phyloP scores from a whole-genome alignment of 2,888 invertebrate genomes.

The Drosophila bunnanda region DNA sequence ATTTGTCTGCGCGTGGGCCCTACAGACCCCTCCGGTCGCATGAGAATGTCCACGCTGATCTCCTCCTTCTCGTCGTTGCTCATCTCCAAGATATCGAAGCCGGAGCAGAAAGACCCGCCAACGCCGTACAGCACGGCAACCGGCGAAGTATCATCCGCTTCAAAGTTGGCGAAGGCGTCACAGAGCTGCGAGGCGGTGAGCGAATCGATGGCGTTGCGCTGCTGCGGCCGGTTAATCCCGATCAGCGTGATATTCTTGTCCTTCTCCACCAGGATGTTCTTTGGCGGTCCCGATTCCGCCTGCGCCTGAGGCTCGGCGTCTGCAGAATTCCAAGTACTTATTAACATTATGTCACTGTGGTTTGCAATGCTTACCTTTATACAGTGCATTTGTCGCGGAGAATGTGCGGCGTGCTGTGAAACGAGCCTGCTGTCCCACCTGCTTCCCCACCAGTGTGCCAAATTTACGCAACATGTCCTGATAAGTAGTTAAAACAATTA shows the following conservation, averaged over 20 bases:
- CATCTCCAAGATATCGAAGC: constrained; percentile 94
- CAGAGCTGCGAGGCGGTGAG: constrained; percentile 89
- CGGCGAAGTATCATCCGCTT: constrained; percentile 89
- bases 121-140: constrained; percentile 94
- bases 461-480: constrained; percentile 69
- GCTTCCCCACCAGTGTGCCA: constrained; percentile 51
- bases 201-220: constrained; percentile 92
- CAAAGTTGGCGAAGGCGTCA: constrained; percentile 91
- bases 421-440: constrained; percentile 49
- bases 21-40: constrained; percentile 86
- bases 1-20: constrained; percentile 89
- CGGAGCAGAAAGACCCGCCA: constrained; percentile 97
- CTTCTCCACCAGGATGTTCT: constrained; percentile 85
- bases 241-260: constrained; percentile 89
- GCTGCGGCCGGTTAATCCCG: constrained; percentile 94
- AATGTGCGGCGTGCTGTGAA: constrained; percentile 56
- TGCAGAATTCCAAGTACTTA: constrained; percentile 22
- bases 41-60: constrained; percentile 80
- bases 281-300: constrained; percentile 25
- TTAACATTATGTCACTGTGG: constrained; percentile 58
- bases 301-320: constrained; percentile 50
- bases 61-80: constrained; percentile 83
- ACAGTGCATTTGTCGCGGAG: constrained; percentile 45
- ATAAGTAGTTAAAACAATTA: neutral
- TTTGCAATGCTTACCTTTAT: constrained; percentile 59